Evolutionary conservation across 1,140 invertebrate genomes (phyloP).

Genomic region (Drosophila paulistorum): DNA sequence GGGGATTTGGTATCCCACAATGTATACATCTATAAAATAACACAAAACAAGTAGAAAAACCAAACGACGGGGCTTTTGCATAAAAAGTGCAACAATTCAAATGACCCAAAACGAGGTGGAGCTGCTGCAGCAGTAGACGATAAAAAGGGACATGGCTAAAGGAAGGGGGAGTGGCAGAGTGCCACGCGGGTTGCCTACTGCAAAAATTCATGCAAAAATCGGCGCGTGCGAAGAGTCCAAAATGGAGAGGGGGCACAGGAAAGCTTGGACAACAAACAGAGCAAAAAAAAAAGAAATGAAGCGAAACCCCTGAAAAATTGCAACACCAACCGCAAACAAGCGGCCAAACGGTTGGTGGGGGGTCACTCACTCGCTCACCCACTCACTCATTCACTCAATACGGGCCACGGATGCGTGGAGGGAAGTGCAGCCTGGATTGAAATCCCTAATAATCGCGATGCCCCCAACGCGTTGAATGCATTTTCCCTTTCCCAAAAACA

Average conservation of each 20-base stretch:
- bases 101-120: conserved; percentile 48
- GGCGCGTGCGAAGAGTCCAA: conserved; percentile 34
- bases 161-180: conserved; percentile 7
- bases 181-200: conserved; percentile 52
- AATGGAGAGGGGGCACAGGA: not conserved
- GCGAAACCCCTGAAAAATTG: conserved; percentile 55
- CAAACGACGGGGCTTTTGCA: conserved; percentile 56
- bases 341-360: conserved; percentile 19
- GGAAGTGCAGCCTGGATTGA: conserved; percentile 73
- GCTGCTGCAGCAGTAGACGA: not conserved
- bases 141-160: not conserved
- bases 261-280: not conserved
- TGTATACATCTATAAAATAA: conserved; percentile 11
- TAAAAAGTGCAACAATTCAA: conserved; percentile 80
- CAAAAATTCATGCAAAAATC: conserved; percentile 76
- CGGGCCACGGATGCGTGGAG: not conserved
- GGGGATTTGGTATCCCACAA: not conserved
- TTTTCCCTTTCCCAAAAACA: conserved; percentile 32
- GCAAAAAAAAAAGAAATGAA: conserved; percentile 27
- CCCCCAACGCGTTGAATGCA: conserved; percentile 59
- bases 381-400: not conserved
- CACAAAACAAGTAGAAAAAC: not conserved
- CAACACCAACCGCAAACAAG: conserved; percentile 73
- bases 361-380: conserved; percentile 1
- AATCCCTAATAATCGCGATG: conserved; percentile 75